Base-by-base conservation (phyloP, 30 jellyfish, hydroid and myxozoan species). In the Hydractinia symbiolongicarpus region DNA sequence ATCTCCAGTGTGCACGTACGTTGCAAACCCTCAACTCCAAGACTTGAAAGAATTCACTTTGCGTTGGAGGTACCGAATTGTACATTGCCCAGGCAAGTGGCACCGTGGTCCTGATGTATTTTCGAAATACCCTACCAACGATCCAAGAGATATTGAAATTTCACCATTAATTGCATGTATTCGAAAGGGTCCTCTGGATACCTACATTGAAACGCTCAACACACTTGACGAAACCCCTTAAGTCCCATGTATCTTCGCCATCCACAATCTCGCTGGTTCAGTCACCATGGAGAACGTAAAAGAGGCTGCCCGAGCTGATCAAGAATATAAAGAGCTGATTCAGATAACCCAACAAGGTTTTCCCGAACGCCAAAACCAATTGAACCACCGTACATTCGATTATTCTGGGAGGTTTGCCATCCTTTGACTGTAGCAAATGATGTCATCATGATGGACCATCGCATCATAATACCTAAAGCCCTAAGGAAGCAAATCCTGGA, bases 111-210 rank as follows among this genome's bases (percentile, higher is more conserved):
- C 69, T 4, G 67, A 5, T 19, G 80, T 67, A 6, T 8, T 71
- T 10, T 71, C 80, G 13, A 7, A 3, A 5, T 20, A 71, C 80
- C 80, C 80, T 5, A n/a, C 80, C 19, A 13, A n/a, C 74, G 16
- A 6, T 7, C 7, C 74, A 7, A 13, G 7, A 6, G 74, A 64
- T 58, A 13, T 3, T 58, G 19, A 58, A 13, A 11, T 58, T 58
- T 58, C 15, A 58, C 69, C 69, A 1, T 58, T 58, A 0, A 58
- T 58, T 58, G 69, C 19, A 16, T 58, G 2, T 13, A 58, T 58
- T 58, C 69, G 69, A 58, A 3, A 58, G 69, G 69, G 17, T 11
- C 69, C 69, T 58, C 69, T 11, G 17, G 69, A 58, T 58, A 16
- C 69, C 69, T 11, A 58, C 69, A 58, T 2, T 58, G 69, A 13